phyloP scores from a whole-genome alignment of 2,113 vertebrate genomes.

The Psittacula cyanocephala region DNA sequence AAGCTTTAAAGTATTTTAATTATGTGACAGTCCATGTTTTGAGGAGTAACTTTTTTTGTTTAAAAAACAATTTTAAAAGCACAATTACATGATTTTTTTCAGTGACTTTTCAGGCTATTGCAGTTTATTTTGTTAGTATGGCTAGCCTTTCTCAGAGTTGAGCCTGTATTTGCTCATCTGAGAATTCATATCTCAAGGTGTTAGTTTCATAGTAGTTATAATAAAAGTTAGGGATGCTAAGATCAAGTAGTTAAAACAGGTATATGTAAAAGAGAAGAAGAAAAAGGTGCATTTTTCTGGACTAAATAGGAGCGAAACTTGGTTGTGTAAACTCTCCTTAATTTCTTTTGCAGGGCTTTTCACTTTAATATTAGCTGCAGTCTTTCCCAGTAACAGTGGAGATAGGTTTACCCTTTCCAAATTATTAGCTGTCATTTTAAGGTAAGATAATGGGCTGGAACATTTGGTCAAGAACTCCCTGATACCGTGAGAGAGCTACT shows the following conservation, averaged over 20 bases:
- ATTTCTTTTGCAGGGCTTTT: constrained; percentile 83
- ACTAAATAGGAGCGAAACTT: not conserved
- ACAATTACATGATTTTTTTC: not conserved
- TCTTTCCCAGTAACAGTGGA: constrained; percentile 96
- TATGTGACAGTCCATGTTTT: not conserved
- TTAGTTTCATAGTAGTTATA: not conserved
- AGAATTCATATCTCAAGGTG: not conserved
- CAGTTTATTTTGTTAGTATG: not conserved
- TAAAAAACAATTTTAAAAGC: not conserved
- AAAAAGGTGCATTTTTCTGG: not conserved
- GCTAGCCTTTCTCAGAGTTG: not conserved
- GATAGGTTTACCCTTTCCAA: constrained; percentile 97
- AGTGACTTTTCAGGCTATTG: not conserved
- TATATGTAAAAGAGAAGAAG: not conserved
- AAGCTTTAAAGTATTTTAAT: not conserved
- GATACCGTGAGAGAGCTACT: not conserved
- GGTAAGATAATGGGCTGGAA: constrained; percentile 74
- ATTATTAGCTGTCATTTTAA: constrained; percentile 89
- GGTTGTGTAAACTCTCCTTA: not conserved
- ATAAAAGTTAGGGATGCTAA: not conserved
- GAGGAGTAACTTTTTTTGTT: not conserved
- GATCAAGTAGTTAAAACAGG: not conserved
- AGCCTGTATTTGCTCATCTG: not conserved
- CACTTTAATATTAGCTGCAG: constrained; percentile 90
- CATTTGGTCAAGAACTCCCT: not conserved